A percentile compares a stretch with the other conserved stretches of the same genome.
Conservation (phyloP, 64 coral and sea anemone genomes). For the Actinia tenebrosa region DNA sequence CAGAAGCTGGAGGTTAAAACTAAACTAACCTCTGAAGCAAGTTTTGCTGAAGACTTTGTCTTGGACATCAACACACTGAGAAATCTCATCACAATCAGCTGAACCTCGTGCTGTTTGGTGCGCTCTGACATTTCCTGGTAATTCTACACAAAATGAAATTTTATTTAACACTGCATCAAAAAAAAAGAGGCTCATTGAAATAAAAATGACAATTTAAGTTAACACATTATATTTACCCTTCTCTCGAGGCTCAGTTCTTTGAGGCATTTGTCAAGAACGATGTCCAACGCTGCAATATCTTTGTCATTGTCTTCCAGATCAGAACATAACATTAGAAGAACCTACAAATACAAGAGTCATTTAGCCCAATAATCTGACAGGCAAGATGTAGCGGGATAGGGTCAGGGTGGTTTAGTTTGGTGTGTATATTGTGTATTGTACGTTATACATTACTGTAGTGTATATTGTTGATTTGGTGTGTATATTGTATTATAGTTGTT, state of each 20-base stretch:
- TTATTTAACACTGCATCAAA: background rate
- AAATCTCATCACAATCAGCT: conserved; percentile 91
- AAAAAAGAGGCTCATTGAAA: too few relatives aligned
- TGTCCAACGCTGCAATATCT: conserved; percentile 62
- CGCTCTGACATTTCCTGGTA: conserved; percentile 56
- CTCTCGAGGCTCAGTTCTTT: conserved; percentile 72
- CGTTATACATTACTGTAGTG: too few relatives aligned
- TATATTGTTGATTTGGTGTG: background rate
- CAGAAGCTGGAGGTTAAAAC: background rate
- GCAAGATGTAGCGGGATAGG: background rate
- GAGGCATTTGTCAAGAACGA: conserved; percentile 71
- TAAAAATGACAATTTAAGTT: background rate
- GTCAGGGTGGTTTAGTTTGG: background rate
- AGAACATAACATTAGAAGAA: conserved; percentile 87
- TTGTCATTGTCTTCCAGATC: conserved; percentile 87
- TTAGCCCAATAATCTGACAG: background rate
- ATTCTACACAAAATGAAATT: conserved; percentile 10
- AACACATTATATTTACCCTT: conserved; percentile 34
- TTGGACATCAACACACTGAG: conserved; percentile 99
- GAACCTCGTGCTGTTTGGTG: conserved; percentile 76
- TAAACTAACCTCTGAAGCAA: conserved; percentile 43
- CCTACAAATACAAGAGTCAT: conserved; percentile 34
- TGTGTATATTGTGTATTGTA: background rate
- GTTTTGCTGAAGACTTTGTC: conserved; percentile 64
- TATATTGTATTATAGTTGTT: too few relatives aligned